These are phyloP conservation scores for Augochlorella aurata DNA, from an alignment of 2,888 invertebrate genomes.

Conservation along the genomic window DNA sequence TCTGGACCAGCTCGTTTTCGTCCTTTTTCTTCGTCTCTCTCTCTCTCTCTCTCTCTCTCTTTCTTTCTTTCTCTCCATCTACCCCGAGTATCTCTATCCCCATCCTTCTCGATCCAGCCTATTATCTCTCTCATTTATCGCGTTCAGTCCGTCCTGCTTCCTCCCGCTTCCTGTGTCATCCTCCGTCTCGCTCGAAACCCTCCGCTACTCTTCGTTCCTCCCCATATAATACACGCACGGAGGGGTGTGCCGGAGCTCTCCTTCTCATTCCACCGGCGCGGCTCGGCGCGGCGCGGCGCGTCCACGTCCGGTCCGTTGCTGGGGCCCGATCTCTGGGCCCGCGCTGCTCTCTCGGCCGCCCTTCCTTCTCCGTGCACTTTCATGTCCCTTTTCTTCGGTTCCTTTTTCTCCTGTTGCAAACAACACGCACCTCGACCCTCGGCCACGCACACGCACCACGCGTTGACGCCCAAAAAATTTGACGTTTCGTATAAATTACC, in stretches of 20 bases:
- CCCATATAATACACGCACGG: constrained; percentile 25
- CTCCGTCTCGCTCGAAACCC: neutral
- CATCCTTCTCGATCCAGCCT: constrained; percentile 51
- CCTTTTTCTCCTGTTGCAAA: constrained; percentile 51
- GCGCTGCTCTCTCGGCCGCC: constrained; percentile 41
- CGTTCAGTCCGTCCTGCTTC: constrained; percentile 37
- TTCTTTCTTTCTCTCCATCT: constrained; percentile 37
- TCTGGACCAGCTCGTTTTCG: constrained; percentile 25
- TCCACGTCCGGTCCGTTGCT: constrained; percentile 4
- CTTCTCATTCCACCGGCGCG: constrained; percentile 18
- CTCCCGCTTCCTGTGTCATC: neutral
- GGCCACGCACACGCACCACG: constrained; percentile 47
- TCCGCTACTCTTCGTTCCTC: constrained; percentile 33
- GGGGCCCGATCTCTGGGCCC: constrained; percentile 48
- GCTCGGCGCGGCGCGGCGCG: neutral
- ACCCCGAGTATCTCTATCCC: constrained; percentile 35
- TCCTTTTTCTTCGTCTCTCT: constrained; percentile 24
- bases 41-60: constrained; percentile 24
- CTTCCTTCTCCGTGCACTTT: constrained; percentile 50
- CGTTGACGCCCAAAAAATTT: constrained; percentile 69
- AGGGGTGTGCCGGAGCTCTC: constrained; percentile 13
- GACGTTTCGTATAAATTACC: constrained; percentile 67
- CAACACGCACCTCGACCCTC: constrained; percentile 57
- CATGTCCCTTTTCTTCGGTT: constrained; percentile 54
- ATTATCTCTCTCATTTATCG: constrained; percentile 74